Conservation (phyloP, 2,113 vertebrate genomes). For the Platycercus adscitus region DNA sequence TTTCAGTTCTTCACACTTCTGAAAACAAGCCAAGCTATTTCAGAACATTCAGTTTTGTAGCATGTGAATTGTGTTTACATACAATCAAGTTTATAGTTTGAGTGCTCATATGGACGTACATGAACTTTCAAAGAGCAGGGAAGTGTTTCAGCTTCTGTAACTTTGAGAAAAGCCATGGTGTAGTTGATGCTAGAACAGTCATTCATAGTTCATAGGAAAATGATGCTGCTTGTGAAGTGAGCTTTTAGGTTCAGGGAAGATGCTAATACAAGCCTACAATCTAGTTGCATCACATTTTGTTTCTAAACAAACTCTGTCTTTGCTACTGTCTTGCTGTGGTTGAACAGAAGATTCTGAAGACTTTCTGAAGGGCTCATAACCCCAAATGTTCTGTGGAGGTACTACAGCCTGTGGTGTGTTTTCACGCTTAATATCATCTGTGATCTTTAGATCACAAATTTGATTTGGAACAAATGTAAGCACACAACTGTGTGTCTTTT, state of each 20-base stretch:
- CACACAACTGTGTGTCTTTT: fast-evolving
- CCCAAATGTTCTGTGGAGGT: neutral
- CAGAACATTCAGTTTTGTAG: neutral
- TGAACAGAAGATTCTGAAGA: neutral
- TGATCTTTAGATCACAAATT: neutral
- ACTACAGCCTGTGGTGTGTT: neutral
- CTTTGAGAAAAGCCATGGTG: fast-evolving
- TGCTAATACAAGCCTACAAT: neutral
- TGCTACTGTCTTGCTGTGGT: neutral
- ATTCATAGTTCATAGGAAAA: neutral
- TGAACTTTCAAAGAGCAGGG: neutral
- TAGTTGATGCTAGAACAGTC: neutral
- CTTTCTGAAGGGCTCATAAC: neutral
- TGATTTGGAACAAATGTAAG: neutral
- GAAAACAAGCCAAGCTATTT: neutral
- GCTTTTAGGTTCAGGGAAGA: neutral
- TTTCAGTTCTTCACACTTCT: neutral
- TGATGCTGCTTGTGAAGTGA: neutral
- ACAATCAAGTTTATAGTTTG: neutral
- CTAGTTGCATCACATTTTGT: neutral
- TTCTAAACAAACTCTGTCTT: neutral
- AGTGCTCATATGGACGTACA: fast-evolving
- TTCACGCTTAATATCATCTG: neutral
- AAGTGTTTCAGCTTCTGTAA: neutral
- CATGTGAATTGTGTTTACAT: neutral